Evolutionary conservation across 2,113 vertebrate genomes (phyloP), one percentile per base, ranked within the genome.

Genomic region (Aldabrachelys gigantea): DNA sequence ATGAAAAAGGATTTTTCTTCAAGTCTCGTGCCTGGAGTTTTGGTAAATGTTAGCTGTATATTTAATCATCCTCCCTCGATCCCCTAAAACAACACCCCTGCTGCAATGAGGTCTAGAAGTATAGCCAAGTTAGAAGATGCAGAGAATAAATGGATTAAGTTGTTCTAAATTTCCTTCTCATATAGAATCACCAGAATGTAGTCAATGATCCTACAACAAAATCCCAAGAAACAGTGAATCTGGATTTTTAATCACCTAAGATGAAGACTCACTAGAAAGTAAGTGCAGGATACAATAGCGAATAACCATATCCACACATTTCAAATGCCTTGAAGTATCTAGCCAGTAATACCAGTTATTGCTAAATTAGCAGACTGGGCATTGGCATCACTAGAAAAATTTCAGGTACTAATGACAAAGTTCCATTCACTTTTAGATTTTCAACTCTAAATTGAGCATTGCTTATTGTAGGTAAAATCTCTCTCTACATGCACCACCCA

Each of bases 301-400:
- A 80, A 44, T 6, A 86, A 88, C n/a, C 56, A 69, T 1, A n/a
- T 49, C 25, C 24, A 62, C 29, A 27, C 31, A 29, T 62, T 62
- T 62, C 10, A 78, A 87, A 44, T 81, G n/a, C 22, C 38, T 82
- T 19, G 38, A 44, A 90, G 75, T 31, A 81, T 88, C 84, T 53
- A 87, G 93, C 82, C 8, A 93, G 90, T 85, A 93, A 41, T 96
- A 82, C 89, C 52, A 62, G 53, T 52, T 13, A 96, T 91, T 93
- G 59, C 50, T 89, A 95, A 84, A 95, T 16, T 95, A 90, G 90
- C 84, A 89, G 93, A 89, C 85, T 19, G 85, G 59, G 50, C 90
- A 54, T 59, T 89, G 81, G 59, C 90, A 88, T 82, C 59, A 2
- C 82, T 59, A 5, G 72, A 75, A 91, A 91, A 47, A 59, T 16